Base-by-base conservation (phyloP, 2,888 invertebrate species). In the Brachypterus glaber region DNA sequence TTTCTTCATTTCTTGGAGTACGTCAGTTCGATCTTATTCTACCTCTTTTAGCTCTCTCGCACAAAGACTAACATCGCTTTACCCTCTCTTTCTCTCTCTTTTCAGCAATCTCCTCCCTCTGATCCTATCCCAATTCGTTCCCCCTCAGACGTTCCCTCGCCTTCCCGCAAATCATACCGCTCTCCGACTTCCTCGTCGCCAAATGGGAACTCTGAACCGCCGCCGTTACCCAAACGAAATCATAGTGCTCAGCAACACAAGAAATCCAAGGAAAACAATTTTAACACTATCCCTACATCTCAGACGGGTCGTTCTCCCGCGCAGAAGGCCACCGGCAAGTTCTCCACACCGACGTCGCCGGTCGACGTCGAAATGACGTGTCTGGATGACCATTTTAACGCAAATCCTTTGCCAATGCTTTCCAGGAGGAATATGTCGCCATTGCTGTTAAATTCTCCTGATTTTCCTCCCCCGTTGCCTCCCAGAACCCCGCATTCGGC, bases 161-260 rank as follows among this genome's bases (percentile, higher is more conserved):
- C 35, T 26, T 34, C 31, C 25, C 15, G 30, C 45, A 12, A 9
- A 21, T 11, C 36, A 30, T 24, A n/a, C 30, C 26, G 33, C 17
- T 33, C 17, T 35, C 30, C 4, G 4, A 33, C 5, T 4, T n/a
- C 17, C 24, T 12, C 41, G 30, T 53, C 55, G 16, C 47, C 52
- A 18, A 56, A 53, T 42, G 52, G 54, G 41, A 54, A 57, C 41
- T 48, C 53, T 21, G 61, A 58, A 30, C 53, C 53, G 39, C 73
- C 73, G 42, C 73, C 73, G 18, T 55, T 73, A 44, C 73, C 73
- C 24, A 72, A 72, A 57, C 62, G 73, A 41, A 72, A 72, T 57
- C 68, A 46, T 30, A 59, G 18, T 59, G 60, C 24, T 49, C 63
- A 12, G 61, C 60, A 40, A 36, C 58, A 18, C 14, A 17, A 14